Percentiles rank a stretch among this genome's conserved stretches.
Conservation (phyloP, 2,888 invertebrate genomes). For the Pachydiplax longipennis region DNA sequence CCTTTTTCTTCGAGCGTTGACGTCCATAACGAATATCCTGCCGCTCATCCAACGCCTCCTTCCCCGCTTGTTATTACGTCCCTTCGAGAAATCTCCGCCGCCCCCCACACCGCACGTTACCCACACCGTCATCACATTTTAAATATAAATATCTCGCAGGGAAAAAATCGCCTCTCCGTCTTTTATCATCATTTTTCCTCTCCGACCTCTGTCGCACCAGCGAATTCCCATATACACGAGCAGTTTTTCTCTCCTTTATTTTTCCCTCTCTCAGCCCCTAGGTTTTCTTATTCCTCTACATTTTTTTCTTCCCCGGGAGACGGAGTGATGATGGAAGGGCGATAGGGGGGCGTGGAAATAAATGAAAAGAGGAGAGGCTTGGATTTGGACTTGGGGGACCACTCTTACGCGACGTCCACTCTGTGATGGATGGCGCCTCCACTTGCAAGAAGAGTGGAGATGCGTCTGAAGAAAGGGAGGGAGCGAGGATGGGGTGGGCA, state of each 20-base stretch:
- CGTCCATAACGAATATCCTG: conserved; percentile 31
- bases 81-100: not conserved
- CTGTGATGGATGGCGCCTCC: conserved; percentile 31
- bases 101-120: not conserved
- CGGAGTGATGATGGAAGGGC: conserved; percentile 4
- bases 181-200: not conserved
- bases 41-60: not conserved
- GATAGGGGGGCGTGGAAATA: not conserved
- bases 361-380: not conserved
- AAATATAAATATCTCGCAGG: conserved; percentile 1
- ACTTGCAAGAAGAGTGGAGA: not conserved
- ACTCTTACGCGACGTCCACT: conserved; percentile 35
- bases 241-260: not conserved
- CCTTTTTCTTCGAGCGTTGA: not conserved
- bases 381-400: conserved; percentile 44
- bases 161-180: not conserved
- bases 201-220: not conserved
- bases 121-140: not conserved
- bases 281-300: not conserved
- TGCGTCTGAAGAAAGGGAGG: not conserved
- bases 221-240: not conserved
- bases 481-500: not conserved
- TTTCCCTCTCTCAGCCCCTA: not conserved
- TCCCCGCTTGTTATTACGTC: not conserved
- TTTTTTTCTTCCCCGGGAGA: not conserved